Evolutionary conservation across 2,888 invertebrate species (phyloP), one percentile per base, ranked within the genome.

Genomic region (Amorpha juglandis): DNA sequence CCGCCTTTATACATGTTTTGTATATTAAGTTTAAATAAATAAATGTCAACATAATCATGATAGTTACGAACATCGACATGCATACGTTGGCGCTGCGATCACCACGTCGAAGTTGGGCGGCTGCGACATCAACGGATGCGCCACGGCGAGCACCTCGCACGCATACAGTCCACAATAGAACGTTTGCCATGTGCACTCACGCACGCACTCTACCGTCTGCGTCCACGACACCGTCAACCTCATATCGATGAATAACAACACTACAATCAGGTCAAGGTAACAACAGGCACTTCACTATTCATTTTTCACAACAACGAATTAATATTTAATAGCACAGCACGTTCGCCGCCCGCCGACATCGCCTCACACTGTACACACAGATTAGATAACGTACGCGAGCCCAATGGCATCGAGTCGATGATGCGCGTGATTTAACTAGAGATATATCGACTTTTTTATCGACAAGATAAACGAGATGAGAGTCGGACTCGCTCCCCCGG

Each of bases 181-280:
- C 42, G 87, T 78, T 71, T 82, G 83, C 84, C 87, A 84, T 35
- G 86, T 85, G 71, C 89, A 90, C 73, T 86, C 89, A 68, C 83
- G 81, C 71, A 88, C 66, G 68, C 89, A 86, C 73, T 91, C 88
- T 63, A 77, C 75, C 21, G 85, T 79, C 72, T 83, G 80, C 35
- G 86, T 79, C 84, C 86, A 88, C 70, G 85, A 81, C 69, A 80
- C 71, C 64, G 83, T 78, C 72, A 84, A 71, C 63, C 79, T 76
- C 86, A 87, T 86, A 73, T 77, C 74, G 73, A 71, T 67, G 52
- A 51, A 71, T 11, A 16, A 63, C 62, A 63, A 63, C 62, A 63
- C 62, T 63, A 63, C 47, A 63, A 63, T 47, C 9, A 27, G 62
- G 62, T 63, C 62, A 63, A 63, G 62, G 42, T 33, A 62, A 12